Conservation (phyloP, 2,888 invertebrate genomes). For the Ctenicera cuprea region DNA sequence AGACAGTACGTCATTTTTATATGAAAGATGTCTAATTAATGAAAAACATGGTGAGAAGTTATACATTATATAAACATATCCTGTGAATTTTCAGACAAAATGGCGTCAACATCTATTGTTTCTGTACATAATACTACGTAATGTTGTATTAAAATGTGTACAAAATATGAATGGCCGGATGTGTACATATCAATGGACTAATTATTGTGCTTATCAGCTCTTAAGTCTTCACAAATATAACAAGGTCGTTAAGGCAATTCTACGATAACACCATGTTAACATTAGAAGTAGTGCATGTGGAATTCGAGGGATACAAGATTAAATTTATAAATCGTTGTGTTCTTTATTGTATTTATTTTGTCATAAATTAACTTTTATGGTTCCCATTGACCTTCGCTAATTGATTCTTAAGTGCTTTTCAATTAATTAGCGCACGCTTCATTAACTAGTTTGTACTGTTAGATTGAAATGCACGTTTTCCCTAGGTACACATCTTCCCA, state of each 20-base stretch:
- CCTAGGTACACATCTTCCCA: no score
- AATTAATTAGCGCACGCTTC: neutral
- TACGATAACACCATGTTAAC: slow-evolving; percentile 30
- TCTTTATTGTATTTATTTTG: neutral
- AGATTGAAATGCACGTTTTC: no score
- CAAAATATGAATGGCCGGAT: slow-evolving; percentile 55
- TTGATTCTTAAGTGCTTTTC: slow-evolving; percentile 13
- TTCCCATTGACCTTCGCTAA: slow-evolving; percentile 19
- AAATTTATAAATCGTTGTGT: neutral
- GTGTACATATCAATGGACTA: slow-evolving; percentile 58
- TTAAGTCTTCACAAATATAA: slow-evolving; percentile 57
- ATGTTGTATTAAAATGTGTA: slow-evolving; percentile 28
- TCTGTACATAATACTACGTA: slow-evolving; percentile 8
- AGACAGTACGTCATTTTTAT: no score
- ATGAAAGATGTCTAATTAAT: slow-evolving; percentile 28
- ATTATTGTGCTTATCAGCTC: slow-evolving; percentile 58
- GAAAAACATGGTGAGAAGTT: slow-evolving; percentile 28
- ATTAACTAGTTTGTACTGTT: neutral
- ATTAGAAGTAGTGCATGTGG: slow-evolving; percentile 21
- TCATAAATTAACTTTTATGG: slow-evolving; percentile 11
- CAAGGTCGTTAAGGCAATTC: slow-evolving; percentile 57
- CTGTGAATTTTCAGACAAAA: slow-evolving; percentile 30
- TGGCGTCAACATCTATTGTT: slow-evolving; percentile 26
- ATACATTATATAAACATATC: neutral
- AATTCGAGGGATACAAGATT: neutral